Base-by-base conservation (phyloP, 2,797 vertebrate species). In the Amniataba percoides region DNA sequence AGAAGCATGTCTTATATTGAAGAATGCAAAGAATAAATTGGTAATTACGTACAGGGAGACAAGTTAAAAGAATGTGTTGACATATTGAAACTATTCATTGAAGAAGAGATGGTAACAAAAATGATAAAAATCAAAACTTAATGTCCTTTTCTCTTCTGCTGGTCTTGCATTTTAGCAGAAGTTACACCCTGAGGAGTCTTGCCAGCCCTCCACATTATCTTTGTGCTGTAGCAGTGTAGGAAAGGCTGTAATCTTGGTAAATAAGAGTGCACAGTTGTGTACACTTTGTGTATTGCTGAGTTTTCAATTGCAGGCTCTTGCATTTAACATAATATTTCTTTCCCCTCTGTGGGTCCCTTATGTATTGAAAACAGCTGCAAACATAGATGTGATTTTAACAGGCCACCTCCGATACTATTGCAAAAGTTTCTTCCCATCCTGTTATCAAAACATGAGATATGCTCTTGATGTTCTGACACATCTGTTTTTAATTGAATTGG, bases 151-250 rank as follows among this genome's bases (percentile, higher is more conserved):
- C 15, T 43, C 19, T 9, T 14, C 27, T 23, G 39, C 11, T 43
- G 21, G 42, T 64, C 60, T 71, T 14, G 49, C 19, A 16, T 43
- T 43, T 67, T 56, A 34, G 34, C 34, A 42, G 60, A 14, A 19
- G 3, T 51, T 51, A 25, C 31, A 14, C 55, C 14, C 25, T 48
- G 40, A 46, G 23, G 12, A 49, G 15, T 66, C 23, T 61, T 62
- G 34, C 48, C 40, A 60, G 51, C 42, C 19, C 2, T 52, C 3
- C 3, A 1, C 51, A 43, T 56, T 55, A 65, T 13, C 18, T 52
- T 14, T 65, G 13, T 72, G 46, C 21, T 59, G 11, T 46, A 27
- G 16, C 16, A 51, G 53, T 55, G 21, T 5, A 25, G 52, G 16
- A 43, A 34, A 39, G 2, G 39, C 19, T 18, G 13, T 63, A 31